phyloP scores from a whole-genome alignment of 2,888 invertebrate species.

The Cephus pygmeus region DNA sequence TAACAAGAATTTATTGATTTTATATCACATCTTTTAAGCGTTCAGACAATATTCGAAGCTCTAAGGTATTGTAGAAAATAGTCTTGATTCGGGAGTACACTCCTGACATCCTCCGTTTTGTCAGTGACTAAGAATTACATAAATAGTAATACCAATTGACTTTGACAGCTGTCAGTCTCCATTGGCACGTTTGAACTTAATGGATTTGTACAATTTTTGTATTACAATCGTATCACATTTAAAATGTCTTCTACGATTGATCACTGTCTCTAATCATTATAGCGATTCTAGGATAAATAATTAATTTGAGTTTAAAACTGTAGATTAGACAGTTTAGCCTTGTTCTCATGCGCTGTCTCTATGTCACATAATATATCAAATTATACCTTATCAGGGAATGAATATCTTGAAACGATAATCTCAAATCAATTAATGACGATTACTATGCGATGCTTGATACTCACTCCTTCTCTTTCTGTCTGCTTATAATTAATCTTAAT shows the following conservation, averaged over 20 bases:
- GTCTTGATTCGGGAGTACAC: not conserved
- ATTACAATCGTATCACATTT: not conserved
- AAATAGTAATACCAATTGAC: not conserved
- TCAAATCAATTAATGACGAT: conserved; percentile 34
- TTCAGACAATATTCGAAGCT: not conserved
- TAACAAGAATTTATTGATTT: not conserved
- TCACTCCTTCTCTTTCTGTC: conserved; percentile 67
- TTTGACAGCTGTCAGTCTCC: not conserved
- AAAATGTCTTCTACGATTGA: not conserved
- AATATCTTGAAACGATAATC: conserved; percentile 20
- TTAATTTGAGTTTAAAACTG: not conserved
- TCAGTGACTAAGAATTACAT: not conserved
- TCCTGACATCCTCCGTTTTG: not conserved
- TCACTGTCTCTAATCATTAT: not conserved
- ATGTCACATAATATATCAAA: conserved; percentile 6
- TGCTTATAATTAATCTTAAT: conserved; percentile 61
- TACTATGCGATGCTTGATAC: conserved; percentile 59
- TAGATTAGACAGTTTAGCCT: conserved; percentile 32
- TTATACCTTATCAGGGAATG: conserved; percentile 14
- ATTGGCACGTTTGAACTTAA: not conserved
- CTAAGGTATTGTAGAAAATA: not conserved
- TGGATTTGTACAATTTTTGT: not conserved
- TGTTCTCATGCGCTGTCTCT: conserved; percentile 23
- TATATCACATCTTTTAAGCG: not conserved
- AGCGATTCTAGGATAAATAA: not conserved